These are phyloP conservation scores for Poecilia latipinna DNA, from an alignment of 2,113 vertebrate genomes.

Conservation along the genomic window DNA sequence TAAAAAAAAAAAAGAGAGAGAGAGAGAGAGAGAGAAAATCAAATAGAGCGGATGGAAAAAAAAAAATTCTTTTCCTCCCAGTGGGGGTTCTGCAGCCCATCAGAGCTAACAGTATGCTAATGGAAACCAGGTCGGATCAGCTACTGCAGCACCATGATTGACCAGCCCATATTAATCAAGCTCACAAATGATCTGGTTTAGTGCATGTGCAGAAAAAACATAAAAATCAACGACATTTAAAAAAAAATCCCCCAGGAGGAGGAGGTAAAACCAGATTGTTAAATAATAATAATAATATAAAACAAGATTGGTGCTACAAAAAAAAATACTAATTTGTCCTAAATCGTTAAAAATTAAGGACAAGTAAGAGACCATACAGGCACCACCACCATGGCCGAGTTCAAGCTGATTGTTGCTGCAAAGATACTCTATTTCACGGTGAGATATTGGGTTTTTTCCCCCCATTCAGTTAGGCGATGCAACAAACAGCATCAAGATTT, in stretches of 20 bases:
- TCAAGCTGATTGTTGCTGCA: conserved; percentile 80
- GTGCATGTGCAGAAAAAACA: conserved; percentile 80
- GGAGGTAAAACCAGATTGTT: conserved; percentile 54
- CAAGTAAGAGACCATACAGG: conserved; percentile 54
- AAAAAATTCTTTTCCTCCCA: conserved; percentile 34
- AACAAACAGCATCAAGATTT: conserved; percentile 48
- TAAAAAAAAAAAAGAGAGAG: conserved; percentile 46
- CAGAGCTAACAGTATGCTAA: conserved; percentile 33
- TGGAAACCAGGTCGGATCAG: conserved; percentile 26
- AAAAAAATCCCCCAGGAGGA: conserved; percentile 33
- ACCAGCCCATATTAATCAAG: conserved; percentile 32
- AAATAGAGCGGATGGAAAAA: conserved; percentile 43
- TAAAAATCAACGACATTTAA: conserved; percentile 45
- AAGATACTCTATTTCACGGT: conserved; percentile 75
- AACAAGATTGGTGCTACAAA: conserved; percentile 45
- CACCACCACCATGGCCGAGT: conserved; percentile 60
- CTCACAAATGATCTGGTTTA: conserved; percentile 65
- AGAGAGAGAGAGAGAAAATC: conserved; percentile 17
- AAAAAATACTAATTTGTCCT: conserved; percentile 47
- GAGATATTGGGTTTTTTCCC: conserved; percentile 42
- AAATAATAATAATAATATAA: conserved; percentile 42
- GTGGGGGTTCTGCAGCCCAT: conserved; percentile 43
- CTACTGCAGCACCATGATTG: conserved; percentile 30
- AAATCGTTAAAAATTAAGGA: conserved; percentile 58
- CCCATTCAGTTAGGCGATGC: conserved; percentile 69